These are phyloP conservation scores for Drosophila santomea DNA, from an alignment of 1,140 invertebrate genomes.

Conservation along the genomic window DNA sequence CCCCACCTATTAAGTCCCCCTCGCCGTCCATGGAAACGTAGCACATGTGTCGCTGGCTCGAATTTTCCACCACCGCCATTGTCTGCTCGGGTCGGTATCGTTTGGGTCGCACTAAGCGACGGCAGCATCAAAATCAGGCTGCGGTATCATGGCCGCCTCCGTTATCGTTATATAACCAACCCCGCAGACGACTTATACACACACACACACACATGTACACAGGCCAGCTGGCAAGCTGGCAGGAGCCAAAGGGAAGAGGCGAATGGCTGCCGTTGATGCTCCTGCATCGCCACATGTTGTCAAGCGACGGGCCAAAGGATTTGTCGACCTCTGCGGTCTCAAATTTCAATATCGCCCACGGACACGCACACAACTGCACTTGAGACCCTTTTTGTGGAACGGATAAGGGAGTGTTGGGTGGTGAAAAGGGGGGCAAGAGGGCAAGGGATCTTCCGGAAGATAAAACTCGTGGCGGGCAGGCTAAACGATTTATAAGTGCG, in stretches of 20 bases:
- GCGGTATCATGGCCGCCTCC: conserved; percentile 67
- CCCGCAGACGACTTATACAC: conserved; percentile 33
- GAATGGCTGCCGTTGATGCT: conserved; percentile 50
- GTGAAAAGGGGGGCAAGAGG: background rate
- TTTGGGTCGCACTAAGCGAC: conserved; percentile 53
- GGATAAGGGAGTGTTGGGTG: conserved; percentile 3
- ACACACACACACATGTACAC: conserved; percentile 7
- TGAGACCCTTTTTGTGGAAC: conserved; percentile 38
- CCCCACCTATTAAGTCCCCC: background rate
- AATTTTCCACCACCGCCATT: conserved; percentile 50
- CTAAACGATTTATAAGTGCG: conserved; percentile 19
- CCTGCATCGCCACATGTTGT: conserved; percentile 54
- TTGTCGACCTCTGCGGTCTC: conserved; percentile 57
- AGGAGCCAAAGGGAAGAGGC: conserved; percentile 19
- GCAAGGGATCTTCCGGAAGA: conserved; percentile 3
- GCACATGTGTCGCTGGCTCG: conserved; percentile 44
- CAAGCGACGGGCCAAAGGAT: conserved; percentile 48
- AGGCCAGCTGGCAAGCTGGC: background rate
- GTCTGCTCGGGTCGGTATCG: conserved; percentile 59
- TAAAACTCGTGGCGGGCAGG: conserved; percentile 2
- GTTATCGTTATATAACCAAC: conserved; percentile 60
- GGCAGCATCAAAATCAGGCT: conserved; percentile 51
- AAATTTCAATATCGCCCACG: conserved; percentile 63
- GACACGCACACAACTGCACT: conserved; percentile 37
- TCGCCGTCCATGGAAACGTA: conserved; percentile 13